phyloP scores from a whole-genome alignment of 1,140 invertebrate genomes.

The Euura saliciscinereae region DNA sequence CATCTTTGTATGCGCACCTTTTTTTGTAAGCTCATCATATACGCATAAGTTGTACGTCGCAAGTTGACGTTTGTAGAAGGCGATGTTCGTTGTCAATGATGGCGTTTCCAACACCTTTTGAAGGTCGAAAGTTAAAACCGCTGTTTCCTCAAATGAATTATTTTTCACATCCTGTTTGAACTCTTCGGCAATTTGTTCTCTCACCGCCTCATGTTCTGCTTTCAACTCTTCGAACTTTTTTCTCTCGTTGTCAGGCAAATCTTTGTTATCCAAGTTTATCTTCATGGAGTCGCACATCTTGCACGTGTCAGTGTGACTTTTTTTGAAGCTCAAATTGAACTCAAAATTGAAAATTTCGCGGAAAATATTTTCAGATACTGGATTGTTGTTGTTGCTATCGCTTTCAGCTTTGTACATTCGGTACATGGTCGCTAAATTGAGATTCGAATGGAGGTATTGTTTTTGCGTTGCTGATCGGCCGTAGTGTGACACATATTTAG shows the following conservation, averaged over 20 bases:
- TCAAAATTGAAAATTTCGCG: slow-evolving; percentile 19
- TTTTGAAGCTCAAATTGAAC: slow-evolving; percentile 22
- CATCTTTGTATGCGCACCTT: no score
- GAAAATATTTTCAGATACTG: slow-evolving; percentile 20
- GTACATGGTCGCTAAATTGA: slow-evolving; percentile 18
- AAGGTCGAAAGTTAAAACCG: slow-evolving; percentile 20
- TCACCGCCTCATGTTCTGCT: neutral
- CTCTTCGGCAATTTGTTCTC: slow-evolving; percentile 5
- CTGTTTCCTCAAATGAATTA: slow-evolving; percentile 8
- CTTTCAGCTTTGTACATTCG: slow-evolving; percentile 17
- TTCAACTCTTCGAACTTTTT: no score
- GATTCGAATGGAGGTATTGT: slow-evolving; percentile 9
- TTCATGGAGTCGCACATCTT: slow-evolving; percentile 18
- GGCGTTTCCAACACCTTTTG: slow-evolving; percentile 21
- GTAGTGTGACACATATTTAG: slow-evolving; percentile 20
- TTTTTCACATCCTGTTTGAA: slow-evolving; percentile 17
- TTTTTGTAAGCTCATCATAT: no score
- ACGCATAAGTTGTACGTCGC: slow-evolving; percentile 14
- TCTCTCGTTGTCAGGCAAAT: neutral
- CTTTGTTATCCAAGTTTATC: neutral
- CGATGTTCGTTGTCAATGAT: slow-evolving; percentile 13
- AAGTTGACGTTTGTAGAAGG: slow-evolving; percentile 20
- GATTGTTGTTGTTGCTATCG: slow-evolving; percentile 8
- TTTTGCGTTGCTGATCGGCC: slow-evolving; percentile 14
- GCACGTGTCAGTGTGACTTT: slow-evolving; percentile 14